Evolutionary conservation across 1,140 invertebrate species (phyloP).

Genomic region (Penaeus vannamei): DNA sequence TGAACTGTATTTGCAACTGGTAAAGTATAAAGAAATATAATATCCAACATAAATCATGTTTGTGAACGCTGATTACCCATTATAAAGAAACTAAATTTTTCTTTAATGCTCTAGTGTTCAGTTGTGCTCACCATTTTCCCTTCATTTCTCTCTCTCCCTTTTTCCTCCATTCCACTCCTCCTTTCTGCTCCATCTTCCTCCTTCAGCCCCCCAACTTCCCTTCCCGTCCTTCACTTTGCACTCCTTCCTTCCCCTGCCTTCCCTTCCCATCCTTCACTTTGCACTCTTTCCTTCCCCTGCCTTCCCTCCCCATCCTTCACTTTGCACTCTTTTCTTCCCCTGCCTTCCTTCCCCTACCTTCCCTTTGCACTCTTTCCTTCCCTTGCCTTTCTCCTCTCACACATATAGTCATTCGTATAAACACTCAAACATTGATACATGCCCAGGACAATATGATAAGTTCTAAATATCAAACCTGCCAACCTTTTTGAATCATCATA

Average conservation of each 20-base stretch:
- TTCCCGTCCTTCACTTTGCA: neutral
- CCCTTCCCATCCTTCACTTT: neutral
- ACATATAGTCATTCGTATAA: neutral
- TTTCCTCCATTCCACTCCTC: no score
- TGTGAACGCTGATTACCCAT: no score
- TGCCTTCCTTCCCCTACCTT: neutral
- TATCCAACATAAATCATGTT: no score
- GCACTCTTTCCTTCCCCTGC: neutral
- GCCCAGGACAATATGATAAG: neutral
- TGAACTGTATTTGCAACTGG: no score
- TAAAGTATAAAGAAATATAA: no score
- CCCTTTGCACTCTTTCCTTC: neutral
- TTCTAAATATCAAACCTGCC: neutral
- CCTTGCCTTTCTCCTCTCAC: neutral
- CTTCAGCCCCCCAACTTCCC: neutral
- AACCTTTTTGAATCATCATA: no score
- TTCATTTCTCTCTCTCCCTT: no score
- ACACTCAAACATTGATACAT: constrained; percentile 2
- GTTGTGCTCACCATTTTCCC: no score
- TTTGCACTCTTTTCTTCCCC: neutral
- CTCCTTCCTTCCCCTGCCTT: neutral
- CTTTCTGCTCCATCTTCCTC: no score
- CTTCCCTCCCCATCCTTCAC: neutral
- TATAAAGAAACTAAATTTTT: no score
- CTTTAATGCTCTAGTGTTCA: no score